Percentiles rank a stretch among this genome's conserved stretches.
These are phyloP conservation scores for Andrena flavipes DNA, from an alignment of 2,888 invertebrate genomes.

Conservation along the genomic window DNA sequence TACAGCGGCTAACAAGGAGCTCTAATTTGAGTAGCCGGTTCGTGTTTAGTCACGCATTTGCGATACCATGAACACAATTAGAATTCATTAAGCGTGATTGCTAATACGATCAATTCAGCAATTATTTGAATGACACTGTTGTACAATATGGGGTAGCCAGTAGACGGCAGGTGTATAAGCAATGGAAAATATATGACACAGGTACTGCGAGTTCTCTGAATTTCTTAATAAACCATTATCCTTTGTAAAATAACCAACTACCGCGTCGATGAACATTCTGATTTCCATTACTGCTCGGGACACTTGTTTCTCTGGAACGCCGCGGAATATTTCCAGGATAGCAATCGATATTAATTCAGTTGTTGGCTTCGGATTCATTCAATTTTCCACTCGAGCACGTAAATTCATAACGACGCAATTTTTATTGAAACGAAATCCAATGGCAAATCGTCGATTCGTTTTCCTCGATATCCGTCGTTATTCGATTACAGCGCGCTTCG, in stretches of 20 bases:
- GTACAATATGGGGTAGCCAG: too few species aligned
- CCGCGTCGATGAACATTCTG: neutral
- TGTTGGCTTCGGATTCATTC: conserved; percentile 31
- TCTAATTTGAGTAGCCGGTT: neutral
- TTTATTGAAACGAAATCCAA: conserved; percentile 24
- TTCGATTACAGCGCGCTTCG: conserved; percentile 14
- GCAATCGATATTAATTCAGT: conserved; percentile 44
- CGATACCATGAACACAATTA: conserved; percentile 1
- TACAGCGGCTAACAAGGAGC: neutral
- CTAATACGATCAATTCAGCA: neutral
- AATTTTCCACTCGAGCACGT: conserved; percentile 22
- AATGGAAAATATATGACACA: too few species aligned
- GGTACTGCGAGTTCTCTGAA: neutral
- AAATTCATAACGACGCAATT: conserved; percentile 15
- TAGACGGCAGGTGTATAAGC: too few species aligned
- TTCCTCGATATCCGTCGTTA: neutral
- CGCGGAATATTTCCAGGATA: neutral
- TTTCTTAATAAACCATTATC: neutral
- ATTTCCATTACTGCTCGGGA: neutral
- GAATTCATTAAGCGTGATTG: neutral
- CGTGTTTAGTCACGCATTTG: conserved; percentile 27
- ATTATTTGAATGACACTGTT: too few species aligned
- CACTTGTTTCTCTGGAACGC: neutral
- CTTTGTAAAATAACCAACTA: neutral
- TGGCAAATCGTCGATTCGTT: conserved; percentile 3